These are phyloP conservation scores for Hiodon alosoides DNA, from an alignment of 2,113 vertebrate species.

Conservation along the genomic window DNA sequence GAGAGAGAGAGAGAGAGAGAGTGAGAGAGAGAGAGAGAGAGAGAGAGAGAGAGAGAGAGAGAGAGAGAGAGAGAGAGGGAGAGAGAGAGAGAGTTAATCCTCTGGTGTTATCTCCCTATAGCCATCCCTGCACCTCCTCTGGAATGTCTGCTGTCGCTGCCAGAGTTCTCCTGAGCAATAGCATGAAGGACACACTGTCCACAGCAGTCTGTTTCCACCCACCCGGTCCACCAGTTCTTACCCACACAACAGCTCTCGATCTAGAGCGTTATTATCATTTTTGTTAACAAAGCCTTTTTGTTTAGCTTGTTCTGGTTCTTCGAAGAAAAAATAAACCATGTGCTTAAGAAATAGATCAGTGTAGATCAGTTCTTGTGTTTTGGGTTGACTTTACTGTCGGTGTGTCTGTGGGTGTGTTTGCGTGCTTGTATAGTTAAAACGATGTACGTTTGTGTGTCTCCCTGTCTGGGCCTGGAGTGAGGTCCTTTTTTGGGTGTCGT, in stretches of 20 bases:
- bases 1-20: no score
- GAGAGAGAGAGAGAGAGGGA: background rate
- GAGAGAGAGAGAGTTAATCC: background rate
- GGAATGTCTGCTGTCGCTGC: background rate
- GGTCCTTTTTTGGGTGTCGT: no score
- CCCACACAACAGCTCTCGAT: background rate
- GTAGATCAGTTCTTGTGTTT: no score
- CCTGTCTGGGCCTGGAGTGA: background rate
- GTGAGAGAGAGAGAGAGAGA: background rate
- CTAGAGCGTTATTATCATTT: background rate
- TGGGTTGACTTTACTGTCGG: no score
- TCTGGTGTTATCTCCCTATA: constrained; percentile 4
- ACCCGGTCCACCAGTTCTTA: no score
- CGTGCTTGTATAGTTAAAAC: background rate
- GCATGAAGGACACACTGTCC: constrained; percentile 18
- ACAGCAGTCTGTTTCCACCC: background rate
- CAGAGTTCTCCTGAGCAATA: background rate
- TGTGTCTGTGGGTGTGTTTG: no score
- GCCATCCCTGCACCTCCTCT: background rate
- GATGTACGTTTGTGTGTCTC: background rate
- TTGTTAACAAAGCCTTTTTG: background rate
- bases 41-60: background rate
- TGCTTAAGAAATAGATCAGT: no score
- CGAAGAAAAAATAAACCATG: no score
- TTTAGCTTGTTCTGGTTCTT: no score